Evolutionary conservation across 37 sponge, comb jelly and placozoan genomes (phyloP), one percentile per base, ranked within the genome.

Genomic region (Aphrocallistes beatrix): DNA sequence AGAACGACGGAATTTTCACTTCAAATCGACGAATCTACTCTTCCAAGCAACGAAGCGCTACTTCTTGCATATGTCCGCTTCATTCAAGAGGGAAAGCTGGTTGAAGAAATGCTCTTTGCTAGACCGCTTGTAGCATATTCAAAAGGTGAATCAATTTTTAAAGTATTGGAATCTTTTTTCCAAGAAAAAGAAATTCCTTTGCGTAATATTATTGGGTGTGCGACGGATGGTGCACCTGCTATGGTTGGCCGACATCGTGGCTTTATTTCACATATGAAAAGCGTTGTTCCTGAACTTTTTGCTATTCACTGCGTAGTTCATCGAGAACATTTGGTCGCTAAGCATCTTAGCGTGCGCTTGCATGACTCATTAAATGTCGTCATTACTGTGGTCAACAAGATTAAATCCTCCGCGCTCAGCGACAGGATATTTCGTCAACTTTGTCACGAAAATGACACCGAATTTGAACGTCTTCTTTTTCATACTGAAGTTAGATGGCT

Each of bases 81-180:
- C n/a, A 60, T 60, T 60, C 75, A 32, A 19, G 21, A 60, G 8
- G 8, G 21, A 60, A 60, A 25, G n/a, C 10, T 60, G 75, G 75
- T 60, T 60, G 75, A 60, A 60, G 75, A 60, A 60, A 60, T 60
- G 25, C 8, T 60, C 6, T 60, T 60, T 60, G 75, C 75, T 60
- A 60, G 75, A 42, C 45, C 45, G 45, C 45, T 42, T 42, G 45
- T 42, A 13, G 13, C 45, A 16, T 6, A 42, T 42, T 16, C 45
- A 42, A 42, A 42, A 42, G 45, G 45, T 42, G 45, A 42, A 42
- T 16, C 45, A 16, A 42, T 42, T 13, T 42, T 16, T 30, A 60
- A 60, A 60, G 75, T 60, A 19, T 19, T 60, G 75, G n/a, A 60
- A 60, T 25, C 10, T 60, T 60, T 60, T 6, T 60, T 60, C n/a